phyloP scores from a whole-genome alignment of 2,888 invertebrate species.

The Andrena chrysosceles region DNA sequence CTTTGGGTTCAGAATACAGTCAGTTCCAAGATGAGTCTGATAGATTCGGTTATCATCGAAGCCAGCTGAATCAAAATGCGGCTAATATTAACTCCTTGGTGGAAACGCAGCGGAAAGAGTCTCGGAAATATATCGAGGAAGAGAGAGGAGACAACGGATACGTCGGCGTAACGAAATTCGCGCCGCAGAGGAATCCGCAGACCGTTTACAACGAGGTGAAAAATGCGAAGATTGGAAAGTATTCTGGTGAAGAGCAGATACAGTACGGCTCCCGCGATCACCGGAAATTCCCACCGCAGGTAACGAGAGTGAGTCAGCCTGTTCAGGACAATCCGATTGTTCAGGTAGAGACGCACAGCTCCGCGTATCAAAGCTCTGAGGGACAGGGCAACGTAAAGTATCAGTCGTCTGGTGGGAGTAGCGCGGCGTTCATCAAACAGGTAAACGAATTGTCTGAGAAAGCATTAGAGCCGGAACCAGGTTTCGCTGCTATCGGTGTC shows the following conservation, averaged over 20 bases:
- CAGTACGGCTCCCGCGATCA: constrained; percentile 39
- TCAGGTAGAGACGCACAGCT: constrained; percentile 35
- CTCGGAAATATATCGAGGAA: not conserved
- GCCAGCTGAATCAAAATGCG: constrained; percentile 43
- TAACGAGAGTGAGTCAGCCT: constrained; percentile 14
- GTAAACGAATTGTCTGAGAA: constrained; percentile 65
- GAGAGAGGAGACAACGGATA: not conserved
- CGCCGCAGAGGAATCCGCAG: not conserved
- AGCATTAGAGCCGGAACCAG: constrained; percentile 79
- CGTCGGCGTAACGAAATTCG: constrained; percentile 2
- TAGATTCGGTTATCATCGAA: not conserved
- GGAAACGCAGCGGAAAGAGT: constrained; percentile 40
- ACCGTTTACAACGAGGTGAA: constrained; percentile 8
- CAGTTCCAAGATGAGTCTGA: constrained; percentile 4
- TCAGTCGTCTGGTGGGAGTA: constrained; percentile 23
- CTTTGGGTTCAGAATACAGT: constrained; percentile 17
- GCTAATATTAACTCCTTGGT: constrained; percentile 60
- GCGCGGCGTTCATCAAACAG: constrained; percentile 64
- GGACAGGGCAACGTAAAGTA: constrained; percentile 6
- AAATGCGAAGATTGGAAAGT: not conserved
- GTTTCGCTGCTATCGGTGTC: constrained; percentile 81
- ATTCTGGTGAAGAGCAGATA: not conserved
- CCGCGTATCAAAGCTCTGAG: not conserved
- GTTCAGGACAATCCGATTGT: constrained; percentile 17
- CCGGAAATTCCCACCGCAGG: constrained; percentile 35